phyloP scores from a whole-genome alignment of 2,888 invertebrate species.

The Chrysina gloriosa region DNA sequence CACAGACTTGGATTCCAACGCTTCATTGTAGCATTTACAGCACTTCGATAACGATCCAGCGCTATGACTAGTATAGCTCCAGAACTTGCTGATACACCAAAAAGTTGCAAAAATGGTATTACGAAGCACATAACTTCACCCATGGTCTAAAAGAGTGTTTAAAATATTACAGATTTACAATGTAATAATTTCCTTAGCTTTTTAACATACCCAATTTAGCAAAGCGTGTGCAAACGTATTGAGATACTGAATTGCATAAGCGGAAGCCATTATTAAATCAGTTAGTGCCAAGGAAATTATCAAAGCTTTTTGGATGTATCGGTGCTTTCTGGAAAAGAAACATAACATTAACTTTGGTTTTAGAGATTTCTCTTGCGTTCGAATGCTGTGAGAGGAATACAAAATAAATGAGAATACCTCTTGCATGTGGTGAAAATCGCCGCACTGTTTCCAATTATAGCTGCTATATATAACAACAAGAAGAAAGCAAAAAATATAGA shows the following conservation, averaged over 20 bases:
- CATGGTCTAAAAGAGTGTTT: conserved; percentile 60
- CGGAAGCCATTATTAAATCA: conserved; percentile 63
- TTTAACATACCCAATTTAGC: conserved; percentile 60
- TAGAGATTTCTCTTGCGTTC: no score
- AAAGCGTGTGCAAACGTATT: conserved; percentile 57
- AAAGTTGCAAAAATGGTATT: conserved; percentile 67
- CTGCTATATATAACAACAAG: conserved; percentile 47
- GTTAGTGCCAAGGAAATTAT: conserved; percentile 67
- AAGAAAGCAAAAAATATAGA: conserved; percentile 50
- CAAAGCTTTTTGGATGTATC: conserved; percentile 68
- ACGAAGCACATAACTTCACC: conserved; percentile 66
- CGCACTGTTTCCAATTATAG: conserved; percentile 50
- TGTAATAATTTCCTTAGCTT: not conserved
- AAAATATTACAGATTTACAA: not conserved
- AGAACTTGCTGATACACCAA: conserved; percentile 67
- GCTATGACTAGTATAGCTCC: conserved; percentile 69
- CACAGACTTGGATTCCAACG: conserved; percentile 65
- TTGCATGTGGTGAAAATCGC: conserved; percentile 50
- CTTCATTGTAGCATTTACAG: conserved; percentile 63
- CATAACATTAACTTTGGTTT: not conserved
- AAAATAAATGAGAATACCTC: conserved; percentile 46
- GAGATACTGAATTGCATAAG: conserved; percentile 57
- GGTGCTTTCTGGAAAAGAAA: conserved; percentile 62
- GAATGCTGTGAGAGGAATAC: no score
- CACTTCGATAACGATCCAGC: conserved; percentile 68